Evolutionary conservation across 2,113 vertebrate genomes (phyloP).

Genomic region (Nothobranchius kuhntae): DNA sequence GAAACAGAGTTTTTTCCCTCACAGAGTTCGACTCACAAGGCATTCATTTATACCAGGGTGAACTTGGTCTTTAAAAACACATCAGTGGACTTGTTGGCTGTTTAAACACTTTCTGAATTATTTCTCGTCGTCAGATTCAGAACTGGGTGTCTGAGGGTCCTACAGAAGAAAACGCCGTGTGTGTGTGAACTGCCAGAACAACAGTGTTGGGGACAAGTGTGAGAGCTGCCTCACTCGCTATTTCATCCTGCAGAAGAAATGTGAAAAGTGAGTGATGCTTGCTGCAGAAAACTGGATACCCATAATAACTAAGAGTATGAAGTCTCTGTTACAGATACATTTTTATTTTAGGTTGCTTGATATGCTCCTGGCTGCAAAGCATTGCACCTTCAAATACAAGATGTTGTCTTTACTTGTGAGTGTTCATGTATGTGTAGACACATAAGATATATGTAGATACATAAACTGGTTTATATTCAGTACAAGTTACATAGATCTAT

Average conservation of each 20-base stretch:
- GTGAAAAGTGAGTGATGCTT: slow-evolving; percentile 84
- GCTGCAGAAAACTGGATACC: neutral
- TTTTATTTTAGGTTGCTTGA: neutral
- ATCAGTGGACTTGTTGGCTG: neutral
- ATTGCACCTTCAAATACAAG: no score
- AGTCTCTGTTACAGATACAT: neutral
- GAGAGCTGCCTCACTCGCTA: slow-evolving; percentile 89
- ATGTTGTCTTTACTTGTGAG: no score
- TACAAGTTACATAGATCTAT: no score
- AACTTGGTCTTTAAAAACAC: neutral
- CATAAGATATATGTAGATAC: no score
- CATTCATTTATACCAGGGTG: no score
- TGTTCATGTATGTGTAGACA: no score
- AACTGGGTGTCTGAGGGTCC: slow-evolving; percentile 87
- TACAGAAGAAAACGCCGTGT: slow-evolving; percentile 85
- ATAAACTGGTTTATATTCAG: no score
- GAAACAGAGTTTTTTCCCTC: no score
- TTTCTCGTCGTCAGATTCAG: slow-evolving; percentile 76
- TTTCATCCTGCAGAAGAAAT: slow-evolving; percentile 89
- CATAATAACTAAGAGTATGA: neutral
- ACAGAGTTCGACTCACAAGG: no score
- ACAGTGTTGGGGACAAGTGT: slow-evolving; percentile 89
- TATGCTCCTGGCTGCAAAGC: no score
- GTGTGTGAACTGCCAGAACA: slow-evolving; percentile 92
- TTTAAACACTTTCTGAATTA: neutral